These are phyloP conservation scores for Troides helena DNA, from an alignment of 2,888 invertebrate species.

Conservation along the genomic window DNA sequence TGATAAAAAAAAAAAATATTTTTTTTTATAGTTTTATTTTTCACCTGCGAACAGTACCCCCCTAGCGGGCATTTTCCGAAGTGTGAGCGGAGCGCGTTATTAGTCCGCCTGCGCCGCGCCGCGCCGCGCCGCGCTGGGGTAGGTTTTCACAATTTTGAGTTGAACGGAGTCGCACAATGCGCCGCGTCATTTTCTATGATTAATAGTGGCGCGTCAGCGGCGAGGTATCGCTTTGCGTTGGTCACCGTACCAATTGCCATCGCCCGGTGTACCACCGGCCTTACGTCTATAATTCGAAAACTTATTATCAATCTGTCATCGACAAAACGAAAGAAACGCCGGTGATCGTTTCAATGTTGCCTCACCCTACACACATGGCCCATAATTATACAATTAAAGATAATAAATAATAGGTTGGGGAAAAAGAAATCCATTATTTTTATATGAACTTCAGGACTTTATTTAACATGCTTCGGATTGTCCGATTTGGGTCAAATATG, in stretches of 20 bases:
- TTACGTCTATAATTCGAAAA: constrained; percentile 14
- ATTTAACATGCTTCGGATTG: too few species aligned
- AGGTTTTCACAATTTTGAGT: constrained; percentile 80
- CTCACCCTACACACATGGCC: neutral
- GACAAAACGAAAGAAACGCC: neutral
- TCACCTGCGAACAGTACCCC: constrained; percentile 60
- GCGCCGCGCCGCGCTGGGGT: constrained; percentile 58
- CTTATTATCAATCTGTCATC: constrained; percentile 14
- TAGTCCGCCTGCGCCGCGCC: constrained; percentile 62
- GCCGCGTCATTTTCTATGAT: constrained; percentile 75
- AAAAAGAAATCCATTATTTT: too few species aligned
- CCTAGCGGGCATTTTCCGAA: constrained; percentile 61
- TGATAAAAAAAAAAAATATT: constrained; percentile 10
- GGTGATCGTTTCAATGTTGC: neutral
- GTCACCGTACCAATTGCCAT: constrained; percentile 19
- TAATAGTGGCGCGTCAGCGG: constrained; percentile 62
- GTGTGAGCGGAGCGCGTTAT: constrained; percentile 71
- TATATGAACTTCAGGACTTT: too few species aligned
- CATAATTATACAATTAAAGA: neutral
- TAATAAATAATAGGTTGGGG: neutral
- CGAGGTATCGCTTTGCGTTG: constrained; percentile 23
- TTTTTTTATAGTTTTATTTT: constrained; percentile 27
- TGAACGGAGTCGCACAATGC: constrained; percentile 64
- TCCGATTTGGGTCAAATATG: too few species aligned
- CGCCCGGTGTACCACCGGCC: constrained; percentile 33